Base-by-base conservation (phyloP, 2,797 vertebrate species). In the Cyprinodon diabolis region DNA sequence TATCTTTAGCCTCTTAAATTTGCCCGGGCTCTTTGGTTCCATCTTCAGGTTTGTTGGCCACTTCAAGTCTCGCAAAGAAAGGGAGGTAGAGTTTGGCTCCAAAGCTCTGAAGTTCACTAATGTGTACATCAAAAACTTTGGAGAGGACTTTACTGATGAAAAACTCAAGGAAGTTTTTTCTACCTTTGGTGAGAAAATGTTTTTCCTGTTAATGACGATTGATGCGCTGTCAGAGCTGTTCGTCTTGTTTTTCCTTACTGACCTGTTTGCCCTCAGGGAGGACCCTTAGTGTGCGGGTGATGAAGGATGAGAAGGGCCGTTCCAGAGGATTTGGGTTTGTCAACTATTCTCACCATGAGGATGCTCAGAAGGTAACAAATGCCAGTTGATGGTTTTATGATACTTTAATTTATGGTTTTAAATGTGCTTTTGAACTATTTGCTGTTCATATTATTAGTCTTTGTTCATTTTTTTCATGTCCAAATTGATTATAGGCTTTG, bases 91-190 rank as follows among this genome's bases (percentile, higher is more conserved):
- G 93, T 94, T 96, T 82, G 98, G 97, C 19, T 92, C 94, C 21
- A 95, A 92, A 82, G 96, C 95, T 0, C 81, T 96, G 91, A 97
- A 97, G 84, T 99, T 98, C 90, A 99, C 98, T 84, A 99, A 99
- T 0, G 94, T 99, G 79, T 99, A 99, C n/a, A 95, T 99, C 84
- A 99, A 99, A 91, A 99, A 99, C 92, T 98, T 99, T 81, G 95
- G 95, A 0, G 95, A 95, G n/a, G 95, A 98, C 43, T 92, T 96
- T 91, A 95, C 94, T 0, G 96, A 96, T 0, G 93, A 94, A 71
- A 94, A 95, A 52, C 95, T 99, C 66, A 92, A 95, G 86, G 95
- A 95, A 54, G 91, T 97, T 77, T 99, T 99, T 84, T 94, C 96
- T 66, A 90, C 83, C 66, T 99, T 96, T 86, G 98, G 98, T 99